phyloP scores from a whole-genome alignment of 1,140 invertebrate species.

The Cydia amplana region DNA sequence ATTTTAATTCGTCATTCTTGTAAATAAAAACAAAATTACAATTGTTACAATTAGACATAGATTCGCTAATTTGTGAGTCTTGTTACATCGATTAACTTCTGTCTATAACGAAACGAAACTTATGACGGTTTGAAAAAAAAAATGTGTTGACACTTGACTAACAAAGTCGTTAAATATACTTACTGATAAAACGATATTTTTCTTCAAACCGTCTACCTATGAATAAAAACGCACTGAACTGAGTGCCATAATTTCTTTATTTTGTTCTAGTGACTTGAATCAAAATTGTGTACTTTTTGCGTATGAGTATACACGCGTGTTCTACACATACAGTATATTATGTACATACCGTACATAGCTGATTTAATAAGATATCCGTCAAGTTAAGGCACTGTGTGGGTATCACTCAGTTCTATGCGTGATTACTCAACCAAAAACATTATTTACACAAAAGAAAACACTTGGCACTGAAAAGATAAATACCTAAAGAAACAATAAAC shows the following conservation, averaged over 20 bases:
- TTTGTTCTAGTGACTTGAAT: background rate
- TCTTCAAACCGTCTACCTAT: background rate
- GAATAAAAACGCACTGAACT: background rate
- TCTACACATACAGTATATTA: no score
- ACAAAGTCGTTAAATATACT: background rate
- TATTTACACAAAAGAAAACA: slow-evolving; percentile 56
- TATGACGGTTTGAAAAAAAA: slow-evolving; percentile 33
- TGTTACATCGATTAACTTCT: slow-evolving; percentile 31
- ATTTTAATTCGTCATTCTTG: slow-evolving; percentile 62
- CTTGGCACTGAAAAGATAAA: slow-evolving; percentile 62
- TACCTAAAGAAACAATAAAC: no score
- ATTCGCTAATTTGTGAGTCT: slow-evolving; percentile 52
- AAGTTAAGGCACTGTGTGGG: slow-evolving; percentile 20
- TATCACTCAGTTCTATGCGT: background rate
- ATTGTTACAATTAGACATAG: slow-evolving; percentile 52
- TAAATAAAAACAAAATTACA: slow-evolving; percentile 55
- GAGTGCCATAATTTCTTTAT: background rate
- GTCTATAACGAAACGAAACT: slow-evolving; percentile 31
- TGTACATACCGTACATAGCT: no score
- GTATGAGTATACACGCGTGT: background rate
- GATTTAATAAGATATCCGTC: background rate
- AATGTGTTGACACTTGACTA: slow-evolving; percentile 27
- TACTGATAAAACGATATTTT: background rate
- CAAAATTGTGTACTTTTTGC: background rate
- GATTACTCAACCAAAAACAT: slow-evolving; percentile 23